Evolutionary conservation across 2,888 invertebrate genomes (phyloP).

Genomic region (Athalia cordata): DNA sequence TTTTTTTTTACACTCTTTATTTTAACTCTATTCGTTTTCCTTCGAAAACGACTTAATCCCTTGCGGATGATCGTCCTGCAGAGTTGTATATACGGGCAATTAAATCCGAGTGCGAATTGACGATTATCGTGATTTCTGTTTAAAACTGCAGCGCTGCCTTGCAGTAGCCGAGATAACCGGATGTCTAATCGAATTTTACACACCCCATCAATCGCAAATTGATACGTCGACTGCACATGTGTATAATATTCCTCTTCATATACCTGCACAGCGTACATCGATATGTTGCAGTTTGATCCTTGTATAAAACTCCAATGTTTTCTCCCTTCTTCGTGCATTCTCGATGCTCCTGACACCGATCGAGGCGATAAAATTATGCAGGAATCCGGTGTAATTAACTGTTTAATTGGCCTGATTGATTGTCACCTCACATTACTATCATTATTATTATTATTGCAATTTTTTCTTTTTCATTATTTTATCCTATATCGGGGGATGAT

Average conservation of each 20-base stretch:
- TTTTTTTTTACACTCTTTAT: too few species aligned
- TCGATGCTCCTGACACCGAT: constrained; percentile 7
- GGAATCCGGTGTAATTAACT: constrained; percentile 57
- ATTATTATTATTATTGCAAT: too few species aligned
- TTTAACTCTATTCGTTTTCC: too few species aligned
- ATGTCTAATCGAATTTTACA: too few species aligned
- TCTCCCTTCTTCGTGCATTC: neutral
- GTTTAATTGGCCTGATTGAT: constrained; percentile 58
- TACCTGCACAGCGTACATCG: neutral
- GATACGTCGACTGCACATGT: neutral
- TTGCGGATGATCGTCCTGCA: too few species aligned
- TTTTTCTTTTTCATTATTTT: neutral
- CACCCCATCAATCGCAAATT: too few species aligned
- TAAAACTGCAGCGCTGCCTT: too few species aligned
- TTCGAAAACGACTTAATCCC: too few species aligned
- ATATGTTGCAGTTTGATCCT: neutral
- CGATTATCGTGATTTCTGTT: too few species aligned
- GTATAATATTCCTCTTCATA: neutral
- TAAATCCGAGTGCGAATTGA: too few species aligned
- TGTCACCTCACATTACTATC: constrained; percentile 48
- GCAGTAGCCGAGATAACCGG: too few species aligned
- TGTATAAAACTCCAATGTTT: neutral
- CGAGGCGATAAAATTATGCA: constrained; percentile 52
- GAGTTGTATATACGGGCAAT: too few species aligned
- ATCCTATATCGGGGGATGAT: neutral